phyloP scores from a whole-genome alignment of 2,888 invertebrate species.

The Rhingia campestris region DNA sequence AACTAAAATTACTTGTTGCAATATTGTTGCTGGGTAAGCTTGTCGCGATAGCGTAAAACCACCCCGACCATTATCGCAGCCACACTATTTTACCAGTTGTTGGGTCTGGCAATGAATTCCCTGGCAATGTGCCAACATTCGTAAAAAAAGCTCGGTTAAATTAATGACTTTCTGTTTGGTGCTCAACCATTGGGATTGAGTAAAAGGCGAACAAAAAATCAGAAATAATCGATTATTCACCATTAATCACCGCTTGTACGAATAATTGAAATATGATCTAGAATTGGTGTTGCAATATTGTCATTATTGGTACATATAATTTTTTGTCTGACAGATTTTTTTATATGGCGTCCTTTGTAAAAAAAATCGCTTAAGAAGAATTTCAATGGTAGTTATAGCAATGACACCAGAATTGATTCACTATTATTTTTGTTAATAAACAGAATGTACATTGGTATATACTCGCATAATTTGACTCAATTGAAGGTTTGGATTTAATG shows the following conservation, averaged over 20 bases:
- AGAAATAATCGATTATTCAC: constrained; percentile 45
- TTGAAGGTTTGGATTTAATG: constrained; percentile 11
- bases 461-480: constrained; percentile 4
- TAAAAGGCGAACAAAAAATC: constrained; percentile 9
- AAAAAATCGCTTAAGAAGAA: neutral
- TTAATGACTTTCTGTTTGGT: constrained; percentile 66
- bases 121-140: constrained; percentile 57
- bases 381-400: neutral
- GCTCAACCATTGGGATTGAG: neutral
- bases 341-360: neutral
- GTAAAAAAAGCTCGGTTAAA: constrained; percentile 40
- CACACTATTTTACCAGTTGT: constrained; percentile 51
- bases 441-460: neutral
- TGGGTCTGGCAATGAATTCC: constrained; percentile 67
- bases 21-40: neutral
- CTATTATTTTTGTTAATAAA: neutral
- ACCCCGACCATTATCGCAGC: constrained; percentile 24
- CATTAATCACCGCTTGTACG: constrained; percentile 68
- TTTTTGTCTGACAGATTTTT: constrained; percentile 17
- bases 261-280: constrained; percentile 68
- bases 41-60: constrained; percentile 15
- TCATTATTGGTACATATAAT: constrained; percentile 43
- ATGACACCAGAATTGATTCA: constrained; percentile 27
- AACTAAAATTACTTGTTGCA: constrained; percentile 70
- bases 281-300: constrained; percentile 53